These are phyloP conservation scores for Isoperla grammatica DNA, from an alignment of 2,888 invertebrate genomes.

Conservation along the genomic window DNA sequence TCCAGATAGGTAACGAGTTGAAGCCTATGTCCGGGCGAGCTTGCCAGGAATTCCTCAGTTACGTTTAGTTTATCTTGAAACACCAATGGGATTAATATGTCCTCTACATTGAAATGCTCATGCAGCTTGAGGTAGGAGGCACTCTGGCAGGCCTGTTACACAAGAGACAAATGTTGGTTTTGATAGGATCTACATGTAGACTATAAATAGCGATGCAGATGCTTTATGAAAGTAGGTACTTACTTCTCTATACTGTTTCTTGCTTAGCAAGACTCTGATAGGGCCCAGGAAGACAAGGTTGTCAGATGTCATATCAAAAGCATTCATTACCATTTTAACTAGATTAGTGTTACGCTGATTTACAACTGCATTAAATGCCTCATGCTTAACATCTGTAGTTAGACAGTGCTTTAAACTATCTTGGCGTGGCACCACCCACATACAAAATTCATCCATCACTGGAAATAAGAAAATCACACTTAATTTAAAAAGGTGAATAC, in stretches of 20 bases:
- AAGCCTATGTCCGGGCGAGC: conserved; percentile 58
- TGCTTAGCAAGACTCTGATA: conserved; percentile 52
- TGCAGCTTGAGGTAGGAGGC: conserved; percentile 61
- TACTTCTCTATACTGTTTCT: conserved; percentile 62
- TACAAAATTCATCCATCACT: conserved; percentile 44
- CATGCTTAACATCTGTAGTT: conserved; percentile 55
- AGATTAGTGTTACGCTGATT: conserved; percentile 61
- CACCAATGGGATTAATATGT: conserved; percentile 69
- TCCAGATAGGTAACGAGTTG: conserved; percentile 67
- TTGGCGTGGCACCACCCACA: conserved; percentile 45
- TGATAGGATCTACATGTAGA: not conserved
- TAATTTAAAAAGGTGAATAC: too few species aligned
- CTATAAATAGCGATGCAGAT: not conserved
- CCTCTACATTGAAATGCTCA: conserved; percentile 60
- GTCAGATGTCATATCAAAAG: conserved; percentile 58
- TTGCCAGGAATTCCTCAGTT: conserved; percentile 68
- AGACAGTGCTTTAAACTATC: conserved; percentile 52
- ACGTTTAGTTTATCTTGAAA: conserved; percentile 73
- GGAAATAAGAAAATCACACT: conserved; percentile 30
- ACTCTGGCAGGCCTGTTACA: conserved; percentile 60
- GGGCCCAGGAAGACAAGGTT: conserved; percentile 57
- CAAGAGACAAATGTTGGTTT: conserved; percentile 4
- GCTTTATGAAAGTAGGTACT: conserved; percentile 11
- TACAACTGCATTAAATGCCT: conserved; percentile 65
- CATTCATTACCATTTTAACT: conserved; percentile 56